Percentiles rank a stretch among this genome's conserved stretches.
These are phyloP conservation scores for Knipowitschia caucasica DNA, from an alignment of 2,797 vertebrate species.

Conservation along the genomic window DNA sequence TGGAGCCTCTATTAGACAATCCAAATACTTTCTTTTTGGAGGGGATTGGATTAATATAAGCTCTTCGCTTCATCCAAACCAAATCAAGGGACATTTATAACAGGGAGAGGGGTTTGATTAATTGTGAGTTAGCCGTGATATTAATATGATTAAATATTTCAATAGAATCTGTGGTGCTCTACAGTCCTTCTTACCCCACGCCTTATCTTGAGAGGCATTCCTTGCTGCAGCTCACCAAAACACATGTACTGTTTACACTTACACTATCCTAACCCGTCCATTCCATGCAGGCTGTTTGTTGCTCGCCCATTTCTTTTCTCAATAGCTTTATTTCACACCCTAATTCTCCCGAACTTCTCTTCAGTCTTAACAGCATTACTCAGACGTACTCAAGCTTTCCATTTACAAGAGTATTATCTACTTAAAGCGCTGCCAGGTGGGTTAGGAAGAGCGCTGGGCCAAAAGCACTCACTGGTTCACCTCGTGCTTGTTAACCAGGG, in stretches of 20 bases:
- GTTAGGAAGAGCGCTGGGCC: conserved; percentile 25
- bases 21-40: too few species aligned
- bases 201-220: conserved; percentile 11
- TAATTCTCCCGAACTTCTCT: conserved; percentile 38
- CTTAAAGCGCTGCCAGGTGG: conserved; percentile 12
- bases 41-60: too few species aligned
- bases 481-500: conserved; percentile 18
- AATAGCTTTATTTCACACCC: conserved; percentile 44
- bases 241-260: conserved; percentile 57
- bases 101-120: too few species aligned
- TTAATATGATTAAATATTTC: too few species aligned
- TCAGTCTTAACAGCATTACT: conserved; percentile 41
- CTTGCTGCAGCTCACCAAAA: conserved; percentile 45
- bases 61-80: too few species aligned
- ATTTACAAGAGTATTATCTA: conserved; percentile 24
- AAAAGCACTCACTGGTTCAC: conserved; percentile 26
- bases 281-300: conserved; percentile 41
- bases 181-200: background rate
- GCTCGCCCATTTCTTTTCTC: conserved; percentile 24
- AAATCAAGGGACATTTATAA: too few species aligned
- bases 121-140: too few species aligned
- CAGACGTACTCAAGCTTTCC: conserved; percentile 14
- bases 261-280: conserved; percentile 37
- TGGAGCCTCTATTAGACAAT: too few species aligned
- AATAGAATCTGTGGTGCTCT: too few species aligned